Conservation (phyloP, 2,113 vertebrate genomes). For the Chaetodon trifascialis region DNA sequence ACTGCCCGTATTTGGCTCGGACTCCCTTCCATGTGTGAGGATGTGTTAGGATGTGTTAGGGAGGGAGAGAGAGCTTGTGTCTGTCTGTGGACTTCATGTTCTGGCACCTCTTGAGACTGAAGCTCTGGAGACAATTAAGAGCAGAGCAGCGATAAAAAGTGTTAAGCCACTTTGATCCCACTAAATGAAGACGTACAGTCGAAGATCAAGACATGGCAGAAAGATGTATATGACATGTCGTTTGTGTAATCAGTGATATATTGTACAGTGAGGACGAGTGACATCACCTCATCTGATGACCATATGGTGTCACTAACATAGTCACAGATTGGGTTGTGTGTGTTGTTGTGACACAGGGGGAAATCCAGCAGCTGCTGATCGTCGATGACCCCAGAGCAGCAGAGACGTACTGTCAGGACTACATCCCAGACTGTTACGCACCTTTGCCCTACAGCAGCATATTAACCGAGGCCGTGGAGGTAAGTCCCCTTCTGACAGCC, state of each 20-base stretch:
- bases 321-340: slow-evolving; percentile 2
- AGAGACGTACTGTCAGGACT: slow-evolving; percentile 92
- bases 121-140: slow-evolving; percentile 69
- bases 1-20: slow-evolving; percentile 36
- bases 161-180: slow-evolving; percentile 71
- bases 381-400: slow-evolving; percentile 90
- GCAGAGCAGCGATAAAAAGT: slow-evolving; percentile 46
- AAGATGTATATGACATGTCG: slow-evolving; percentile 13
- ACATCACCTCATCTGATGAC: not conserved
- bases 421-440: slow-evolving; percentile 94
- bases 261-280: not conserved
- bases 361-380: slow-evolving; percentile 96
- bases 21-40: slow-evolving; percentile 16
- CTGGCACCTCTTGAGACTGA: slow-evolving; percentile 36
- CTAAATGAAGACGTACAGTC: slow-evolving; percentile 44
- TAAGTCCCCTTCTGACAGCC: slow-evolving; percentile 41
- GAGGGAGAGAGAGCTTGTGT: slow-evolving; percentile 1
- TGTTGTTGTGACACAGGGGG: slow-evolving; percentile 85
- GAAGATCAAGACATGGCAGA: slow-evolving; percentile 36
- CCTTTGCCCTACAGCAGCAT: slow-evolving; percentile 85
- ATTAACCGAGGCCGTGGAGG: slow-evolving; percentile 74
- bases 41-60: slow-evolving; percentile 41
- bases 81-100: slow-evolving; percentile 23
- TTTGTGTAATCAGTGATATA: slow-evolving; percentile 10
- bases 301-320: not conserved